These are phyloP conservation scores for Acrocyrtus sp. DNA, from an alignment of 2,888 invertebrate genomes.

Conservation along the genomic window DNA sequence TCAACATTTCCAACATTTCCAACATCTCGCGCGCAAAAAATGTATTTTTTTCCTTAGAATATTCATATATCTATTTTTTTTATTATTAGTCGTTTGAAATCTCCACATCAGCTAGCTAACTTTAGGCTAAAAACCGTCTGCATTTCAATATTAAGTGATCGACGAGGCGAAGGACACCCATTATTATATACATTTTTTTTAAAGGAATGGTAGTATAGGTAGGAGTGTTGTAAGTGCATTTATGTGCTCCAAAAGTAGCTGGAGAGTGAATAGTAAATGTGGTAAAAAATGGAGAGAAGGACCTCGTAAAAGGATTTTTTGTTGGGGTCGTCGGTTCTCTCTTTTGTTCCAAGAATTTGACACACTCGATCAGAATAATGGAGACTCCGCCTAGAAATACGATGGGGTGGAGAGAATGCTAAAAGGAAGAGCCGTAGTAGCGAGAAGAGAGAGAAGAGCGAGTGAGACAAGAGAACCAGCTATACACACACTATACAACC, in stretches of 20 bases:
- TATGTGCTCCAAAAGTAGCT: slow-evolving; percentile 4
- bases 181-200: too few relatives aligned
- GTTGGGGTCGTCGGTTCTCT: slow-evolving; percentile 54
- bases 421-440: too few relatives aligned
- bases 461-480: too few relatives aligned
- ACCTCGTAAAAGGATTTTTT: slow-evolving; percentile 47
- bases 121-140: too few relatives aligned
- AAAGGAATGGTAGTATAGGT: slow-evolving; percentile 2
- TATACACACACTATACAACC: too few relatives aligned
- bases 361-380: slow-evolving; percentile 64
- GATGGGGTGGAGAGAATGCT: slow-evolving; percentile 64
- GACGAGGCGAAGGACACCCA: slow-evolving; percentile 23
- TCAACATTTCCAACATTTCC: too few relatives aligned
- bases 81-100: too few relatives aligned
- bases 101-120: too few relatives aligned
- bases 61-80: not conserved
- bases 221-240: not conserved
- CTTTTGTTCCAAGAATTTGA: slow-evolving; percentile 63
- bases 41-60: slow-evolving; percentile 59
- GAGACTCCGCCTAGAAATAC: slow-evolving; percentile 63
- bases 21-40: too few relatives aligned
- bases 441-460: too few relatives aligned
- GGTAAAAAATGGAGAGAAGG: too few relatives aligned
- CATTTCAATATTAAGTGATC: slow-evolving; percentile 35
- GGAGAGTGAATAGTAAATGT: slow-evolving; percentile 37